A percentile compares a stretch with the other conserved stretches of the same genome.
phyloP scores from a whole-genome alignment of 2,888 invertebrate species.

The Myopa tessellatipennis region DNA sequence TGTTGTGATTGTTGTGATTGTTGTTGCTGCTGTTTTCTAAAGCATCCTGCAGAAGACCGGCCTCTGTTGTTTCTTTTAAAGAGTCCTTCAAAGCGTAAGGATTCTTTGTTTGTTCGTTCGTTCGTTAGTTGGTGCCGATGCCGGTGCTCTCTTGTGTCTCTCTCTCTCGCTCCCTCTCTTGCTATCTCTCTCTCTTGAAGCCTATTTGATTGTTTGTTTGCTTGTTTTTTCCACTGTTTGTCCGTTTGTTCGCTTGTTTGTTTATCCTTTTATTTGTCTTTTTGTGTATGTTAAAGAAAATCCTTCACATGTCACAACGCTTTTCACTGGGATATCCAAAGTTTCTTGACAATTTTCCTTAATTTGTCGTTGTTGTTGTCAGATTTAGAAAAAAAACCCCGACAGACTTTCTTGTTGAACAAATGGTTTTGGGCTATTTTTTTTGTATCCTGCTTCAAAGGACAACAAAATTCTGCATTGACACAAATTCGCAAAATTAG shows the following conservation, averaged over 20 bases:
- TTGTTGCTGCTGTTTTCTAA: neutral
- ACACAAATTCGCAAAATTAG: slow-evolving; percentile 31
- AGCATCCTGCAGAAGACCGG: slow-evolving; percentile 24
- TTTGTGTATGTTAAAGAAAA: slow-evolving; percentile 20
- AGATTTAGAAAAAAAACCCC: neutral
- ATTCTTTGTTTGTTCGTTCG: slow-evolving; percentile 25
- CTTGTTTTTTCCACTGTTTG: slow-evolving; percentile 2
- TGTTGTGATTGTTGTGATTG: too few relatives aligned
- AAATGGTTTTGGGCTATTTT: slow-evolving; percentile 37
- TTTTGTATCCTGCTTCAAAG: slow-evolving; percentile 23
- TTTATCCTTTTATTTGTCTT: slow-evolving; percentile 17
- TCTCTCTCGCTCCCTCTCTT: neutral
- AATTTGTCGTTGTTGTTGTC: neutral
- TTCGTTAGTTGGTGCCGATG: slow-evolving; percentile 14
- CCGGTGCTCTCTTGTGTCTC: neutral
- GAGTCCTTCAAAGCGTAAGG: slow-evolving; percentile 29
- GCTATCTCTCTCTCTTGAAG: neutral
- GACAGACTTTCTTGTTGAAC: slow-evolving; percentile 18
- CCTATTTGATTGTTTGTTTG: slow-evolving; percentile 14
- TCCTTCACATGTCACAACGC: slow-evolving; percentile 25
- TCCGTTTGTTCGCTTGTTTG: slow-evolving; percentile 7
- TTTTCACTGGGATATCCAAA: neutral
- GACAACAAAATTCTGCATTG: slow-evolving; percentile 19
- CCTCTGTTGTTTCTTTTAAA: slow-evolving; percentile 35
- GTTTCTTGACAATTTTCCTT: neutral